phyloP scores from a whole-genome alignment of 2,113 vertebrate species.

The Xiphophorus couchianus region DNA sequence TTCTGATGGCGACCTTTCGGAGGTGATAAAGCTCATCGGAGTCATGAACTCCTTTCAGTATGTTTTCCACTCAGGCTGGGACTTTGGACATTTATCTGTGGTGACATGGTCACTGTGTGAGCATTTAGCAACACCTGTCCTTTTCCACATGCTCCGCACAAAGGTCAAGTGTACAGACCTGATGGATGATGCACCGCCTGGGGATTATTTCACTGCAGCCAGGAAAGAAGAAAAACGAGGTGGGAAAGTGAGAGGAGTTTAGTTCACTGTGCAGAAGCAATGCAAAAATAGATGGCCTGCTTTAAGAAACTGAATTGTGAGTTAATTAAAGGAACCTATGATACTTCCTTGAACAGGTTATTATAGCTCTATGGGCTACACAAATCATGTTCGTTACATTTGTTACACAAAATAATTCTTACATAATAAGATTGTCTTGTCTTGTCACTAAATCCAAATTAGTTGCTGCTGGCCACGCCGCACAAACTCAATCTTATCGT shows the following conservation, averaged over 20 bases:
- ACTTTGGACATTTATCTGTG: background rate
- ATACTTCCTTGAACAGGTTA: too few relatives aligned
- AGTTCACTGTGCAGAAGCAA: too few relatives aligned
- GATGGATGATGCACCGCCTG: background rate
- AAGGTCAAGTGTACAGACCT: constrained; percentile 1
- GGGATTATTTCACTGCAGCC: background rate
- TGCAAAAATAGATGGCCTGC: too few relatives aligned
- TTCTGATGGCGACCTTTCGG: background rate
- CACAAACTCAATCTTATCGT: too few relatives aligned
- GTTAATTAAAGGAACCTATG: too few relatives aligned
- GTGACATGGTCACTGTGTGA: constrained; percentile 10
- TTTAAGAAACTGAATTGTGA: background rate
- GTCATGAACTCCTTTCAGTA: background rate
- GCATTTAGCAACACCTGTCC: background rate
- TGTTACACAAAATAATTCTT: too few relatives aligned
- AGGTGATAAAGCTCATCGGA: background rate
- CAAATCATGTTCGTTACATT: too few relatives aligned
- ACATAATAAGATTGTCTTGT: too few relatives aligned
- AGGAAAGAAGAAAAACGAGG: background rate
- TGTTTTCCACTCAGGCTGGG: background rate
- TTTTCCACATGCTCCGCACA: background rate
- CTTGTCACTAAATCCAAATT: too few relatives aligned
- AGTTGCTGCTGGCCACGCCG: too few relatives aligned
- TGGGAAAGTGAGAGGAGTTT: too few relatives aligned
- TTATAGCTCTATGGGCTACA: too few relatives aligned